Base-by-base conservation (phyloP, 2,113 vertebrate species). In the Ochotona princeps region DNA sequence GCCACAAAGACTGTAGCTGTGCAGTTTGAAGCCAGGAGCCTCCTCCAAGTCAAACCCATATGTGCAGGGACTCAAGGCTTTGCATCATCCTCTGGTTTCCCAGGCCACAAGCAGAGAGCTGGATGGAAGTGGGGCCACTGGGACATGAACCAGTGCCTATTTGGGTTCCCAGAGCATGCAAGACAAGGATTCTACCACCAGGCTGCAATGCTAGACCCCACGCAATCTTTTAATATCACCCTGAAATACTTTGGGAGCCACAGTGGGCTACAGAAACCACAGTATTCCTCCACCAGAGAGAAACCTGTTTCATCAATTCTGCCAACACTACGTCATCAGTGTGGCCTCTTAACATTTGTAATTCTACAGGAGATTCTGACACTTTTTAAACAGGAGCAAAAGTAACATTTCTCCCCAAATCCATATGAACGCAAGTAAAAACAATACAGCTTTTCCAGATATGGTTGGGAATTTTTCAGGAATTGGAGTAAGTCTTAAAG, bases 381-480 rank as follows among this genome's bases (percentile, higher is more conserved):
- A 85, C 38, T 78, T 54, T 35, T 54, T 76, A 91, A 91, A 87
- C 26, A 63, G 32, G 76, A 90, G 18, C 92, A 20, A 14, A 82
- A 18, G 17, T 51, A 84, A 73, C 44, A 92, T 90, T 51, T 83
- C 28, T 89, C 72, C 80, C 81, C 63, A 60, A 7, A 0, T 8
- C 28, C 32, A 25, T 35, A 35, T 73, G 18, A 25, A 69, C 49
- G 47, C 30, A 86, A 85, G 28, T 89, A 47, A 89, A 91, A 91
- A 44, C 44, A 61, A 2, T 49, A 83, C 47, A 14, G 81, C 60
- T 67, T 61, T 75, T 76, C 67, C 76, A 69, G 49, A 83, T 7
- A 82, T 26, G 49, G 21, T n/a, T 57, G 70, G 75, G 17, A 63
- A 84, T 94, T 79, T 69, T 51, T 96, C 70, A 87, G 85, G 20